Evolutionary conservation across 2,113 vertebrate species (phyloP), one percentile per base, ranked within the genome.

Genomic region (Rhea americana): DNA sequence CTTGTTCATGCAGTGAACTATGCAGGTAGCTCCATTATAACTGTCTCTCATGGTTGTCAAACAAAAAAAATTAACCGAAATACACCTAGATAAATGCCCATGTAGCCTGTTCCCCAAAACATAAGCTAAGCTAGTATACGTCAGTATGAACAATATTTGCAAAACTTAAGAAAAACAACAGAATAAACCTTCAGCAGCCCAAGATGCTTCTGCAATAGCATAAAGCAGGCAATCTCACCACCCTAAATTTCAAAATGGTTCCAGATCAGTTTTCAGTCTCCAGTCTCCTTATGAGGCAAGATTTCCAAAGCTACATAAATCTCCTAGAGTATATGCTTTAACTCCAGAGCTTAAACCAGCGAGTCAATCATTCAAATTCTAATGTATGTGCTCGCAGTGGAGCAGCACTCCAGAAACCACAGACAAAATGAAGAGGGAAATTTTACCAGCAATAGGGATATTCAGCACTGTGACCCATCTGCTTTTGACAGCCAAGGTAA

Each of bases 141-240:
- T 5, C 30, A 37, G 19, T n/a, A 25, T 8, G 5, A 83, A 18
- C 3, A 71, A 30, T 55, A 86, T 62, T 73, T 74, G 9, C 0
- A 18, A 76, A 81, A 56, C 30, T 67, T 39, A 68, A 43, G 35
- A 6, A n/a, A 47, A 63, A n/a, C 1, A 74, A 16, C 19, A 62
- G 14, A 86, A 58, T 4, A 75, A 56, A 68, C 12, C 45, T 53
- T 70, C 45, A 77, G 28, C 32, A 70, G 7, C 39, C 59, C 5
- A 3, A 58, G 18, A 12, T 9, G 6, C 4, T 48, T n/a, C 9
- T 22, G 13, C 35, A 73, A 43, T 50, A 3, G 13, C 59, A 4
- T 25, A 63, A 28, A 0, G 1, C 4, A 43, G 24, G 48, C 0
- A 15, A 9, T 32, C 41, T 2, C 58, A 62, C 6, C 28, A 17